Evolutionary conservation across 2,797 vertebrate species (phyloP).

Genomic region (Chelidonichthys spinosus): DNA sequence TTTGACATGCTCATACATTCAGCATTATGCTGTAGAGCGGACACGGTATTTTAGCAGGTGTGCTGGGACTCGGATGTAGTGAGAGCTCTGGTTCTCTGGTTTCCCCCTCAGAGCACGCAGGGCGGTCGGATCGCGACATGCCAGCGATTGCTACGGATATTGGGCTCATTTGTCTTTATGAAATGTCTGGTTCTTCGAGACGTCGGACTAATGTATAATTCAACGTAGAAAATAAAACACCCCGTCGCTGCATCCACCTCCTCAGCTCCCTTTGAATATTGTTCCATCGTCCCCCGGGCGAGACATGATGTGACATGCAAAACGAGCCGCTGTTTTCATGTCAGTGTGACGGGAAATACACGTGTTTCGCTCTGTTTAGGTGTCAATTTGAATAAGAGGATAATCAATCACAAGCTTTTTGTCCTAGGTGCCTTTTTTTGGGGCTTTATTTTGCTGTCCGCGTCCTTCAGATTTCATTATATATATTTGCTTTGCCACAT

Average conservation of each 20-base stretch:
- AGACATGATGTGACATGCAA: slow-evolving; percentile 50
- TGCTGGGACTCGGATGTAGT: not conserved
- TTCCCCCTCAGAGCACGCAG: slow-evolving; percentile 33
- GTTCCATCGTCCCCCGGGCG: slow-evolving; percentile 51
- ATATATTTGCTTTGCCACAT: not conserved
- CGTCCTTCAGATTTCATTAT: slow-evolving; percentile 30
- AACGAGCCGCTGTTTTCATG: slow-evolving; percentile 56
- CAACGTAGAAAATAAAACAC: slow-evolving; percentile 64
- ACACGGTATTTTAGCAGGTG: not conserved
- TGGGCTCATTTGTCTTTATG: slow-evolving; percentile 67
- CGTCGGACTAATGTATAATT: slow-evolving; percentile 72
- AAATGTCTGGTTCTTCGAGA: slow-evolving; percentile 60
- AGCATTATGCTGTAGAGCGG: not conserved
- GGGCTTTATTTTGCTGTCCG: slow-evolving; percentile 1
- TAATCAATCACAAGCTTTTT: slow-evolving; percentile 44
- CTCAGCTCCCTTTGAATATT: slow-evolving; percentile 61
- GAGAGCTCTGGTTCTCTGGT: slow-evolving; percentile 29
- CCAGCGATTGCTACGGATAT: slow-evolving; percentile 56
- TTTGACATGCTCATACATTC: too few species aligned
- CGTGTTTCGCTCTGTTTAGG: slow-evolving; percentile 52
- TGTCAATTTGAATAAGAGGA: slow-evolving; percentile 51
- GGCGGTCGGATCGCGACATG: slow-evolving; percentile 10
- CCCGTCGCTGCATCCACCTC: slow-evolving; percentile 65
- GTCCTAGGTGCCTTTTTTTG: slow-evolving; percentile 1
- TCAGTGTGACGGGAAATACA: slow-evolving; percentile 42